A percentile compares a stretch with the other conserved stretches of the same genome.
phyloP scores from a whole-genome alignment of 2,797 vertebrate species.

The Lithobates sylvaticus region DNA sequence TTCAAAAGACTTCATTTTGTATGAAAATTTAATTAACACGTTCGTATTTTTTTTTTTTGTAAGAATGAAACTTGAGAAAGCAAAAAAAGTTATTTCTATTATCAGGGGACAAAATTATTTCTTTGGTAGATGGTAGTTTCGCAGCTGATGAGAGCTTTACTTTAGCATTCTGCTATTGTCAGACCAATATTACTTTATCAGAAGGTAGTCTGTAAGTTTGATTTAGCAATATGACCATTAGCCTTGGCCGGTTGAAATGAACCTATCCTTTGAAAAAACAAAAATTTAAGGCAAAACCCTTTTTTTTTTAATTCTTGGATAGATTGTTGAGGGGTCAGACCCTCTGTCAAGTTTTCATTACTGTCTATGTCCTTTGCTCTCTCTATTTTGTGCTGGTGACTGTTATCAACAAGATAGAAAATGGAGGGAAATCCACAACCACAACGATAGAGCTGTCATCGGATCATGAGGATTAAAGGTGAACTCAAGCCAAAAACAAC shows the following conservation, averaged over 20 bases:
- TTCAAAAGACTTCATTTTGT: slow-evolving; percentile 31
- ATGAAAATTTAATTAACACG: slow-evolving; percentile 48
- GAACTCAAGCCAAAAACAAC: too few species aligned
- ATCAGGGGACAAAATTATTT: background rate
- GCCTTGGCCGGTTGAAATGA: background rate
- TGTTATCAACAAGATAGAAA: too few species aligned
- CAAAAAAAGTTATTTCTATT: background rate
- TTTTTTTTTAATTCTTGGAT: too few species aligned
- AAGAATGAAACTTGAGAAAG: slow-evolving; percentile 3
- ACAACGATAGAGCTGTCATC: too few species aligned
- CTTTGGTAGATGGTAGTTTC: background rate
- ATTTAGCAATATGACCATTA: background rate
- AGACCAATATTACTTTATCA: background rate
- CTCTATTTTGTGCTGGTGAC: too few species aligned
- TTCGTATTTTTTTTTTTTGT: slow-evolving; percentile 9
- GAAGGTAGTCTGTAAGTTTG: background rate
- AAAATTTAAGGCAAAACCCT: too few species aligned
- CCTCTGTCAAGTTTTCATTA: too few species aligned
- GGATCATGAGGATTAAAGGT: too few species aligned
- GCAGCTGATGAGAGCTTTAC: background rate
- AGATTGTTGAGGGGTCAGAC: too few species aligned
- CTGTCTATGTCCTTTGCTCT: too few species aligned
- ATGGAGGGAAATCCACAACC: too few species aligned
- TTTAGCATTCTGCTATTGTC: background rate
- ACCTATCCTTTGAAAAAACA: background rate